Evolutionary conservation across 2,113 vertebrate genomes (phyloP).

Genomic region (Marcusenius ussheri): DNA sequence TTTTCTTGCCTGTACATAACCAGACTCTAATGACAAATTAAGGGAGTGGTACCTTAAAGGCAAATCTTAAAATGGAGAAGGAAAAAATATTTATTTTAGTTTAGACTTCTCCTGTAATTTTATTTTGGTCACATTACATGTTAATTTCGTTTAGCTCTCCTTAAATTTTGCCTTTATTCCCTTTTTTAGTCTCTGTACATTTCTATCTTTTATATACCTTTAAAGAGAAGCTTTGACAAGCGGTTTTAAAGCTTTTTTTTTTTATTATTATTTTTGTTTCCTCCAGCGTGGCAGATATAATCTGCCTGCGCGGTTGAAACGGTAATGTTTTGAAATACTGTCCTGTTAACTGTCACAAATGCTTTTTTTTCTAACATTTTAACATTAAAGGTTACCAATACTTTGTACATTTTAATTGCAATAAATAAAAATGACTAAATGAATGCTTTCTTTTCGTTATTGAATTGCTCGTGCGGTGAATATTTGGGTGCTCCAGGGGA

Average conservation of each 20-base stretch:
- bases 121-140: constrained; percentile 53
- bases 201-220: constrained; percentile 76
- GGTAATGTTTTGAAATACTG: constrained; percentile 83
- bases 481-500: neutral
- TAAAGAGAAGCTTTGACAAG: constrained; percentile 56
- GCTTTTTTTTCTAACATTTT: constrained; percentile 95
- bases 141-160: constrained; percentile 45
- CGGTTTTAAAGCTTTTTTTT: constrained; percentile 35
- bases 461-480: neutral
- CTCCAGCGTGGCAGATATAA: constrained; percentile 40
- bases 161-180: constrained; percentile 38
- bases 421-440: constrained; percentile 59
- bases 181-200: constrained; percentile 40
- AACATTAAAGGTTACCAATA: constrained; percentile 82
- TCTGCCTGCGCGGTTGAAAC: constrained; percentile 62
- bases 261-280: constrained; percentile 26
- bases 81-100: constrained; percentile 56
- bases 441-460: constrained; percentile 26
- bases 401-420: constrained; percentile 83
- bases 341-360: constrained; percentile 81
- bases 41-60: constrained; percentile 43
- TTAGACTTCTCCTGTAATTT: constrained; percentile 37
- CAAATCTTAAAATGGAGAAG: constrained; percentile 39
- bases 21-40: constrained; percentile 40
- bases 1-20: constrained; percentile 58